Evolutionary conservation across 2,797 vertebrate genomes (phyloP), one percentile per base, ranked within the genome.

Genomic region (Lacerta agilis): DNA sequence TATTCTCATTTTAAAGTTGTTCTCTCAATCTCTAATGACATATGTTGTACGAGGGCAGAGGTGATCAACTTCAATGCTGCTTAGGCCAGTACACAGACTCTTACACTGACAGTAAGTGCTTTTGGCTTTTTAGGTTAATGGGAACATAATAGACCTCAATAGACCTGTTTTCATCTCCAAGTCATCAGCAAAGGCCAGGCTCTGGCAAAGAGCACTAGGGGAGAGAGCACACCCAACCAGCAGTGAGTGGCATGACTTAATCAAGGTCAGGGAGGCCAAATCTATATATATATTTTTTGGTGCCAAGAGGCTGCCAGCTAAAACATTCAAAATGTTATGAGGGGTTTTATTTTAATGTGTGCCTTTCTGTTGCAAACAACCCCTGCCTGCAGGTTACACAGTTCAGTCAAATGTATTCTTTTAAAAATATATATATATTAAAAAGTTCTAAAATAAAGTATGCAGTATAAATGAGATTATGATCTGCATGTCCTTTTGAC

Each of bases 31-130:
- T 90, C 33, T 80, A 94, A 85, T 89, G 91, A 93, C 86, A 87
- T 87, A 88, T n/a, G 86, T 81, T 89, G 80, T 25, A 43, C 5
- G 88, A 90, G 93, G 92, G 89, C 82, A 95, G 86, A 86, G 82
- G 90, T 76, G 77, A 88, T 83, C 36, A 25, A 87, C 79, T 91
- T 89, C 86, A 92, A 88, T 90, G 87, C 43, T 88, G 15, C 66
- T 89, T 69, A 93, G 89, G 83, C 69, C 25, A 80, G 82, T 91
- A 94, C 82, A 82, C 15, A 83, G 83, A 76, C 58, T 91, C 78
- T 95, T 91, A 93, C 94, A 94, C 85, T 93, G 91, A 95, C 82
- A 94, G 58, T 89, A 90, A 94, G 1, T 94, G 85, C 71, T 82
- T 87, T 88, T 58, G 73, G 76, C 71, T 90, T 82, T 94, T 91